phyloP scores from a whole-genome alignment of 1,140 invertebrate species.

The Drosophila lini region DNA sequence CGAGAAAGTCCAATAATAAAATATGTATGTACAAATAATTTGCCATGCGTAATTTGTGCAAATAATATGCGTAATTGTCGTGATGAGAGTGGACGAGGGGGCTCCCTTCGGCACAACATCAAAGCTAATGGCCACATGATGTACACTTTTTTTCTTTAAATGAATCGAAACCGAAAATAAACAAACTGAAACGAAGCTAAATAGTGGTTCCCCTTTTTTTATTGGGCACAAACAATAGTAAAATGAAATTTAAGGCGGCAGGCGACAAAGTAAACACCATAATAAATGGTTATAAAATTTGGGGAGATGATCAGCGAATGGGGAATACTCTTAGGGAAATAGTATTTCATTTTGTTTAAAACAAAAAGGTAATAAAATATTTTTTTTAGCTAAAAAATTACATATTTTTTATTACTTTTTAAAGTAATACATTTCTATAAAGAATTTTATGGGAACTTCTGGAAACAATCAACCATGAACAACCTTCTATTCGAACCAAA shows the following conservation, averaged over 20 bases:
- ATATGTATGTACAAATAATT: slow-evolving; percentile 64
- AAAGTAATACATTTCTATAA: no score
- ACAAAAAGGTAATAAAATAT: no score
- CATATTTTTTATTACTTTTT: no score
- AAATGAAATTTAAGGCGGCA: slow-evolving; percentile 66
- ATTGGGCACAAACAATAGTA: slow-evolving; percentile 55
- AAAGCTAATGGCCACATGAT: slow-evolving; percentile 57
- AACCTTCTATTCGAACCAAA: neutral
- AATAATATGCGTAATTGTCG: slow-evolving; percentile 79
- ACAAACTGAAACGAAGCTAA: slow-evolving; percentile 40
- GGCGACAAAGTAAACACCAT: slow-evolving; percentile 78
- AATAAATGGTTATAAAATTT: slow-evolving; percentile 42
- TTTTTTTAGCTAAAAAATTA: no score
- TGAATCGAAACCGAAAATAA: slow-evolving; percentile 59
- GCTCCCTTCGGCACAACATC: slow-evolving; percentile 56
- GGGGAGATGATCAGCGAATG: slow-evolving; percentile 2
- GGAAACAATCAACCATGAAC: no score
- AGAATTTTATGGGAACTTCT: no score
- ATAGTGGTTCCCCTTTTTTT: slow-evolving; percentile 58
- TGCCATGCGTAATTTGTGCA: slow-evolving; percentile 81
- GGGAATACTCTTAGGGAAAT: slow-evolving; percentile 33
- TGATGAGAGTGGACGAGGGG: neutral
- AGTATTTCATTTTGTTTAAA: no score
- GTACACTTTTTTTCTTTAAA: slow-evolving; percentile 39
- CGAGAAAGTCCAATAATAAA: slow-evolving; percentile 66